phyloP scores from a whole-genome alignment of 2,797 vertebrate species.

The Macrochelys suwanniensis region DNA sequence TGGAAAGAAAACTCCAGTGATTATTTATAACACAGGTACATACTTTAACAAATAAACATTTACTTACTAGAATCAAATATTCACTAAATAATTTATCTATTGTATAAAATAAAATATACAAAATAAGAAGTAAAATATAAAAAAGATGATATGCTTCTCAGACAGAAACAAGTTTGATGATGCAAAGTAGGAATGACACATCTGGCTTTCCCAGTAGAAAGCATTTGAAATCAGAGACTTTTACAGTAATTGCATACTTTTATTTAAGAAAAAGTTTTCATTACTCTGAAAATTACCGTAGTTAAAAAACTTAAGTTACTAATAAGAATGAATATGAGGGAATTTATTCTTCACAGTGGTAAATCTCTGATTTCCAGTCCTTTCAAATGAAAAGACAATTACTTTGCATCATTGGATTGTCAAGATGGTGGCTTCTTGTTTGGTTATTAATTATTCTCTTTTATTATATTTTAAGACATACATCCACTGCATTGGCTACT shows the following conservation, averaged over 20 bases:
- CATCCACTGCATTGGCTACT: conserved; percentile 32
- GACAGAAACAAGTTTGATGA: neutral
- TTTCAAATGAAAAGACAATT: neutral
- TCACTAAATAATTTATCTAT: neutral
- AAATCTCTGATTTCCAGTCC: conserved; percentile 13
- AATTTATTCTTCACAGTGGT: neutral
- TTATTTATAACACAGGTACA: neutral
- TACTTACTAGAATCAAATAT: neutral
- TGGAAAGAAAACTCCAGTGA: neutral
- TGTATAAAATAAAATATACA: neutral
- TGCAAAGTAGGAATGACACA: neutral
- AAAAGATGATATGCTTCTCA: neutral
- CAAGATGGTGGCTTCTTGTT: conserved; percentile 44
- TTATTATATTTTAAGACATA: neutral
- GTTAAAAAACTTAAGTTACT: neutral
- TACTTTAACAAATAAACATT: neutral
- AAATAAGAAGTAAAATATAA: neutral
- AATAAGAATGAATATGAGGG: neutral
- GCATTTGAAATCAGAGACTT: neutral
- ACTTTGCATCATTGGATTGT: conserved; percentile 29
- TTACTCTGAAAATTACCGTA: neutral
- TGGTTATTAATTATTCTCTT: neutral
- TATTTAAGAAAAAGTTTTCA: neutral
- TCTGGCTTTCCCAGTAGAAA: neutral
- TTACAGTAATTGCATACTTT: accelerated